phyloP scores from a whole-genome alignment of 2,888 invertebrate species.

The Plebejus argus region DNA sequence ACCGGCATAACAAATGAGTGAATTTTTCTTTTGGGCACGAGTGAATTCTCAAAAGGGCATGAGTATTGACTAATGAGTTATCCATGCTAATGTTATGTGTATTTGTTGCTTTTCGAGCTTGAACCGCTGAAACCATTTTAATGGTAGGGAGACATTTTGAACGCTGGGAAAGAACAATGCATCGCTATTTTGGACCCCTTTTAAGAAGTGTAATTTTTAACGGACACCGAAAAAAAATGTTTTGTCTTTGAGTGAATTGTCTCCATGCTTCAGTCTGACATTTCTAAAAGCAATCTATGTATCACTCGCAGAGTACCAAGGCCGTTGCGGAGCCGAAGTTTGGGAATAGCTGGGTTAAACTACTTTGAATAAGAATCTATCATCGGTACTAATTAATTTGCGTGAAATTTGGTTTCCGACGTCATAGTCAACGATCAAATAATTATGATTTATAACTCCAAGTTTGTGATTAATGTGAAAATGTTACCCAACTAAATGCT shows the following conservation, averaged over 20 bases:
- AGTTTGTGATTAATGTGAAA: conserved; percentile 11
- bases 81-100: background rate
- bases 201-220: no score
- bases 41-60: background rate
- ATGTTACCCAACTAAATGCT: background rate
- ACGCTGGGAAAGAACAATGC: no score
- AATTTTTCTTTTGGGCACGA: background rate
- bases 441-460: background rate
- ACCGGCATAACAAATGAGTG: background rate
- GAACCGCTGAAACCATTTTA: no score
- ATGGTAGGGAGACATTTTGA: no score
- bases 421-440: background rate
- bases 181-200: no score
- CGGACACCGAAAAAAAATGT: no score
- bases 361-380: background rate
- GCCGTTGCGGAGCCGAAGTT: no score
- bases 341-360: background rate
- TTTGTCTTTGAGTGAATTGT: no score
- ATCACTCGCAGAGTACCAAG: no score
- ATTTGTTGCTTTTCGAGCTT: background rate
- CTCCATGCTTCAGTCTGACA: no score
- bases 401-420: background rate
- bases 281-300: no score
- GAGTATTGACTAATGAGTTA: no score
- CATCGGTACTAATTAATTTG: background rate